Conservation (phyloP, 2,888 invertebrate species). For the Chloromyia formosa region DNA sequence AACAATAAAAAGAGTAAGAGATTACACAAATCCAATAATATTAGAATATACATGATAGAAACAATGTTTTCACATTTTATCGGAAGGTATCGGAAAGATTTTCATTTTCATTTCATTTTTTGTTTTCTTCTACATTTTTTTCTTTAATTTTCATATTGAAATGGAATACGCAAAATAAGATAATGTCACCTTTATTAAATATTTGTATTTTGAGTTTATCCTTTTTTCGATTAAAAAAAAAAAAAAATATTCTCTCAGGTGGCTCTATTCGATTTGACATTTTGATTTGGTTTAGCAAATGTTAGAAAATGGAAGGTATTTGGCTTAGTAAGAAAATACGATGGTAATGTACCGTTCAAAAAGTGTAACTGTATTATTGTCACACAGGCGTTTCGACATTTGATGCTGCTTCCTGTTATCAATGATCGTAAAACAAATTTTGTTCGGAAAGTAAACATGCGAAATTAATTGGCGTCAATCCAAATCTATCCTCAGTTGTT, state of each 20-base stretch:
- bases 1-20: background rate
- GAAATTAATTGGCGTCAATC: background rate
- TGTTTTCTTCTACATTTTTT: conserved; percentile 16
- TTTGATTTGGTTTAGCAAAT: background rate
- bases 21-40: conserved; percentile 7
- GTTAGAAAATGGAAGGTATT: background rate
- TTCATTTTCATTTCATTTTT: conserved; percentile 9
- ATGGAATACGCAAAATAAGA: background rate
- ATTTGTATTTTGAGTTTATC: background rate
- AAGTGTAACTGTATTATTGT: no score
- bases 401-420: no score
- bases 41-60: background rate
- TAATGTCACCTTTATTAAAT: background rate
- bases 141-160: background rate
- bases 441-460: conserved; percentile 7
- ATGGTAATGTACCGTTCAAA: background rate
- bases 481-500: no score
- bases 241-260: background rate
- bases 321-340: background rate
- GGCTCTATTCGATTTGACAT: background rate
- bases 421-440: background rate
- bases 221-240: background rate
- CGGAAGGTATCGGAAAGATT: background rate
- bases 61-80: conserved; percentile 20
- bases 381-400: no score